Evolutionary conservation across 1,140 invertebrate species (phyloP).

Genomic region (Cydia amplana): DNA sequence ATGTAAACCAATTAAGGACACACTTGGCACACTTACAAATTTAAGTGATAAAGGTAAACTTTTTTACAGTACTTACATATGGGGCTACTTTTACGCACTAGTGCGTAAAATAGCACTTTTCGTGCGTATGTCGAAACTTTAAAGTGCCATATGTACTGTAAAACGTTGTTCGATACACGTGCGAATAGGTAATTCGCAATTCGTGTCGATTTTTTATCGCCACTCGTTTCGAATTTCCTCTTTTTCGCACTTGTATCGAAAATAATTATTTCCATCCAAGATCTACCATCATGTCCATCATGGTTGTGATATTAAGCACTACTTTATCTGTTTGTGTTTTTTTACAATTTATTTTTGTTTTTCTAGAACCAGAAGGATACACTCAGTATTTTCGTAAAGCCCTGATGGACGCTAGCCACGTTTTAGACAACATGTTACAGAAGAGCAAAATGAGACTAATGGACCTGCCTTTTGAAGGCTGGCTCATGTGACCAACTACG

Average conservation of each 20-base stretch:
- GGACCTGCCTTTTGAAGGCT: background rate
- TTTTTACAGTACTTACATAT: too few species aligned
- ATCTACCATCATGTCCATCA: too few species aligned
- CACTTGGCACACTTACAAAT: background rate
- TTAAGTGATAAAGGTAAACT: background rate
- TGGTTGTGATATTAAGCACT: background rate
- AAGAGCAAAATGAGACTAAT: background rate
- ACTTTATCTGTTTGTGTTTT: background rate
- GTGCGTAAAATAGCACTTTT: too few species aligned
- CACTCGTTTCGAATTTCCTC: too few species aligned
- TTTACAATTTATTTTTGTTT: background rate
- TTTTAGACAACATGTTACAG: background rate
- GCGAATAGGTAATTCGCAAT: too few species aligned
- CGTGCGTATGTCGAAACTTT: too few species aligned
- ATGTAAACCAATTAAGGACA: background rate
- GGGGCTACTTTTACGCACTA: too few species aligned
- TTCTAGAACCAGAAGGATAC: background rate
- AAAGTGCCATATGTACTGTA: too few species aligned
- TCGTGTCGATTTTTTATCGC: too few species aligned
- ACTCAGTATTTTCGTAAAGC: background rate
- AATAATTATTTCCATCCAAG: background rate
- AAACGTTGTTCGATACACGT: too few species aligned
- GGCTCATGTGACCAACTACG: background rate
- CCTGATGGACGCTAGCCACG: conserved; percentile 11
- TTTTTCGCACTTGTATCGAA: too few species aligned